A percentile compares a stretch with the other conserved stretches of the same genome.
Evolutionary conservation across 2,113 vertebrate genomes (phyloP).

Genomic region (Sceloporus undulatus): DNA sequence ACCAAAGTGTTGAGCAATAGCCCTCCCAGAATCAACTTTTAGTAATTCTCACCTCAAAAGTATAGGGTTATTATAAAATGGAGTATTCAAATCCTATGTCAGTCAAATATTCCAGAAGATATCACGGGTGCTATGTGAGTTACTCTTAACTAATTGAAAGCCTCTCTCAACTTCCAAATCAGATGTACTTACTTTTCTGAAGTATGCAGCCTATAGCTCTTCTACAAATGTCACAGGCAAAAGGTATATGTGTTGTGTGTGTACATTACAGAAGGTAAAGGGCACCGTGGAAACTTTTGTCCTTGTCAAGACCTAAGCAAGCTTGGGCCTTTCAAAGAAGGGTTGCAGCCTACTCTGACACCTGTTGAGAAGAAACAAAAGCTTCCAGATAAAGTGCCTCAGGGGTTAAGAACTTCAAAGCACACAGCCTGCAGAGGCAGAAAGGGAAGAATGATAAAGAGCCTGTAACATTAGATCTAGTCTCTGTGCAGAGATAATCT

Average conservation of each 20-base stretch:
- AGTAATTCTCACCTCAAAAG: not conserved
- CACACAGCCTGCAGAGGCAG: slow-evolving; percentile 62
- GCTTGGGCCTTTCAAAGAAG: slow-evolving; percentile 52
- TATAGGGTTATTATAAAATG: not conserved
- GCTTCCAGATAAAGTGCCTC: slow-evolving; percentile 70
- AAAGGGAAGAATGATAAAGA: slow-evolving; percentile 70
- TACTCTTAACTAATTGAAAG: not conserved
- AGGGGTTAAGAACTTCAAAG: slow-evolving; percentile 73
- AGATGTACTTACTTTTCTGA: slow-evolving; percentile 48
- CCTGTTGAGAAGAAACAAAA: slow-evolving; percentile 74
- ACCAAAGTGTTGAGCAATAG: not conserved
- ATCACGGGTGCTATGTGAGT: not conserved
- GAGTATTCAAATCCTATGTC: not conserved
- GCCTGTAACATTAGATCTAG: slow-evolving; percentile 68
- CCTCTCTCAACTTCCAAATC: slow-evolving; percentile 26
- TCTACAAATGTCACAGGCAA: slow-evolving; percentile 38
- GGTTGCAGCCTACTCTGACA: slow-evolving; percentile 57
- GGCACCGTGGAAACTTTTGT: slow-evolving; percentile 27
- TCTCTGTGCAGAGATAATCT: slow-evolving; percentile 73
- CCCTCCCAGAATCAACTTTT: not conserved
- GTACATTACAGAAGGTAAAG: slow-evolving; percentile 24
- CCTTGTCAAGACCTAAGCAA: slow-evolving; percentile 45
- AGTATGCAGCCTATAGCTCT: slow-evolving; percentile 37
- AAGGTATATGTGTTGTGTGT: not conserved
- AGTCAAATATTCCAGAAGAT: not conserved